Base-by-base conservation (phyloP, 2,113 vertebrate species). In the Gadus chalcogrammus region DNA sequence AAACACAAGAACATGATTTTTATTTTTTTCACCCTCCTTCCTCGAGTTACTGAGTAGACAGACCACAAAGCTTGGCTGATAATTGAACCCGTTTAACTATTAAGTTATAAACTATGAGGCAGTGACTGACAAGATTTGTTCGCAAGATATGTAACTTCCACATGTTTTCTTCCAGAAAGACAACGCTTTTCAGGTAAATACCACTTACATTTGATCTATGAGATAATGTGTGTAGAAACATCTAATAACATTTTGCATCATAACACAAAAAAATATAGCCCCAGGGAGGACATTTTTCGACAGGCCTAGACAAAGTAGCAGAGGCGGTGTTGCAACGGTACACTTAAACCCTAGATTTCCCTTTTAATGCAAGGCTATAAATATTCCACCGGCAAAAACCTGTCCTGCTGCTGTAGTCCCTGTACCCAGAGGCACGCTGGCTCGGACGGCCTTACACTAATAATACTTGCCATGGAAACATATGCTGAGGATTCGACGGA, bases 361-460 rank as follows among this genome's bases (percentile, higher is more conserved):
- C 81, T 83, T 89, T 90, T 92, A 90, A 92, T 91, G 88, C 88
- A 89, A 84, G 82, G 86, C 89, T 92, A 91, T 93, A 91, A 93
- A 93, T 93, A 91, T 91, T 91, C 82, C 84, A 81, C 88, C 28
- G 67, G 88, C 85, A 79, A 90, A 88, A 88, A 90, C 84, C 90
- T 89, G 88, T 82, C 87, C 79, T 77, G 85, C 77, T 82, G 85
- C 78, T 82, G 84, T 60, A 79, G 81, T 74, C 72, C 72, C 78
- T 67, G 79, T 80, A 80, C 84, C 83, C 81, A 31, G 78, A 68
- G 75, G 85, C 75, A 88, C 87, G 86, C 73, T n/a, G 80, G 61
- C 75, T 56, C 76, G 74, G 79, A 81, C 76, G 68, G 79, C 79
- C 77, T 63, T 79, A 72, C 78, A 84, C 88, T 88, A 86, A 88